Base-by-base conservation (phyloP, 2,888 invertebrate species). In the Craniophora ligustri region DNA sequence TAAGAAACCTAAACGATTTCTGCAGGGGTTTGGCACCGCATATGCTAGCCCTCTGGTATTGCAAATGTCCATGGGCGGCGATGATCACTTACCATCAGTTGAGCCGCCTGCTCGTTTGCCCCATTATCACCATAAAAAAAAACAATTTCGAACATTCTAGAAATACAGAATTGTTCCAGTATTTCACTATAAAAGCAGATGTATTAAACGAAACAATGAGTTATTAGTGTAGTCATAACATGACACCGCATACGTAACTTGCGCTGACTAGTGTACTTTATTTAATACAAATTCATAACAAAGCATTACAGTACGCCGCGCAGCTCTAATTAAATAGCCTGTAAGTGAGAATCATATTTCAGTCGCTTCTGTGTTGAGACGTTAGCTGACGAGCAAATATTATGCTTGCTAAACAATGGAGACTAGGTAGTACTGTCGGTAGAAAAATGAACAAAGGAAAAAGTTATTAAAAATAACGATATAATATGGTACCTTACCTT, bases 321-420 rank as follows among this genome's bases (percentile, higher is more conserved):
- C 51, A 55, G 53, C 44, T 62, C 60, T 70, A 74, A 72, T 75
- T 79, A 78, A 79, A 81, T 73, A 60, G 75, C 71, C 72, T 75
- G 76, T 81, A 79, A 83, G 79, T 79, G 79, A 71, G 77, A 68
- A 78, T 87, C 84, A 86, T 87, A 87, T 87, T 86, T 86, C 86
- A 82, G 67, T 44, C 62, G 67, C 70, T 55, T 62, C 48, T 50
- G 48, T 15, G 78, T 67, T 73, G 67, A 78, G 75, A 77, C 75
- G 69, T 66, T 67, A 56, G 71, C 72, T 76, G 81, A 80, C 82
- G 79, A 81, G 85, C 84, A 79, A 85, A 86, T 84, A 77, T 81
- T 70, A 77, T 75, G 78, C 79, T 78, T 72, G 62, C 73, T 72
- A 74, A 82, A 85, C 80, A 83, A 81, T 82, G 69, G 67, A 67